Percentiles rank a stretch among this genome's conserved stretches.
phyloP scores from a whole-genome alignment of 2,113 vertebrate species.

The Tragelaphus strepsiceros region DNA sequence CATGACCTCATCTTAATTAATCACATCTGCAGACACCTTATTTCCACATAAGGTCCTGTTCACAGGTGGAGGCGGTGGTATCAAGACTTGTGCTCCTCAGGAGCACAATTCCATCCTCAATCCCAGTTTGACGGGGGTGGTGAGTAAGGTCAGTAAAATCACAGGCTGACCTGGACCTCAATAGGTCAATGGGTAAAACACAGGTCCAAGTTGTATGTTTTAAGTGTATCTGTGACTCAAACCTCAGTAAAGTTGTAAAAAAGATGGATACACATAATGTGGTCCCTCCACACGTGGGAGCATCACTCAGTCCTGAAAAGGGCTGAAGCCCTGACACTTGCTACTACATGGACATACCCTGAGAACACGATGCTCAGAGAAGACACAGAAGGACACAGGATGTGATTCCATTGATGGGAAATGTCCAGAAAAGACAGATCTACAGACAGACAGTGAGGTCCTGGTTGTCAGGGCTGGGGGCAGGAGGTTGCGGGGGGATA shows the following conservation, averaged over 20 bases:
- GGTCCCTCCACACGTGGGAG: background rate
- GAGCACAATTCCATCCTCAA: background rate
- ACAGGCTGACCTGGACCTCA: background rate
- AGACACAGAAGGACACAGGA: background rate
- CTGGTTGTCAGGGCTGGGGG: background rate
- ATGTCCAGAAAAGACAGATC: background rate
- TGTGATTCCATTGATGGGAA: background rate
- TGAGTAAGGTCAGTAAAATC: background rate
- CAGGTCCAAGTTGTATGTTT: background rate
- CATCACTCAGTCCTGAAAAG: background rate
- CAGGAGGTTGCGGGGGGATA: background rate
- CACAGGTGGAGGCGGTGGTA: background rate
- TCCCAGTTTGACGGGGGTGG: rapidly evolving
- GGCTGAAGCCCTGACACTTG: background rate
- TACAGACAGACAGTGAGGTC: background rate
- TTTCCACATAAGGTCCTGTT: background rate
- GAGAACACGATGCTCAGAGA: background rate
- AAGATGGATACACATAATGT: background rate
- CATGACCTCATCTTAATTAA: background rate
- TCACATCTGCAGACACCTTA: background rate
- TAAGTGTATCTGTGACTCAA: background rate
- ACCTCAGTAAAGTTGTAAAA: background rate
- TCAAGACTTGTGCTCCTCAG: background rate
- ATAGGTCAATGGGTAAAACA: background rate
- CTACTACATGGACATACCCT: background rate